These are phyloP conservation scores for Seriola quinqueradiata DNA, from an alignment of 2,113 vertebrate species.

Conservation along the genomic window DNA sequence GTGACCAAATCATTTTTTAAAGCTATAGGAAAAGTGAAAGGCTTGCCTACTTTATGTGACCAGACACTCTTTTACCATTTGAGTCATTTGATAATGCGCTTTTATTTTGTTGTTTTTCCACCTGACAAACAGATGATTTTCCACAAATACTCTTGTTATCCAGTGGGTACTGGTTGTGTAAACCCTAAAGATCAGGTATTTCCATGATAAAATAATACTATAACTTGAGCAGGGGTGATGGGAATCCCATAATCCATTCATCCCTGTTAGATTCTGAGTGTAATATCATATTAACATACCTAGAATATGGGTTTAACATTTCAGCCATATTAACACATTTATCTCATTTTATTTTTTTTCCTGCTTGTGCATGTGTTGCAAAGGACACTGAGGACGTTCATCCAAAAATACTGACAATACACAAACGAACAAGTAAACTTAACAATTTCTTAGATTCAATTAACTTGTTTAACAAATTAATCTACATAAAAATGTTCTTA, in stretches of 20 bases:
- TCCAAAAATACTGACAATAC: not conserved
- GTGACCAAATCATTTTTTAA: not conserved
- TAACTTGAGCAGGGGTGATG: not conserved
- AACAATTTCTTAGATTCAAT: not conserved
- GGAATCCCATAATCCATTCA: constrained; percentile 37
- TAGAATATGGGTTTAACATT: constrained; percentile 1
- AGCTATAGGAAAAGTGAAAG: not conserved
- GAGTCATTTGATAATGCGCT: not conserved
- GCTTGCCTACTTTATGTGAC: not conserved
- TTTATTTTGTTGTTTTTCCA: not conserved
- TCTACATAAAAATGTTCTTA: not conserved
- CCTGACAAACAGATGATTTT: too few species aligned
- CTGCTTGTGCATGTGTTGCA: not conserved
- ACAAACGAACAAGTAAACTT: not conserved
- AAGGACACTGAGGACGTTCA: not conserved
- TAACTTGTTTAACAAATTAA: not conserved
- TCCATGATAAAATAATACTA: constrained; percentile 2
- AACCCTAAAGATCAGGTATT: not conserved
- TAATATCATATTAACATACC: constrained; percentile 7
- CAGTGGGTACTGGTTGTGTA: not conserved
- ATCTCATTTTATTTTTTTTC: not conserved
- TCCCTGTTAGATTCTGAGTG: not conserved
- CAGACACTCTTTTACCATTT: not conserved
- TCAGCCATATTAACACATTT: not conserved
- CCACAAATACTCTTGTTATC: not conserved